Conservation (phyloP, 1,140 invertebrate species). For the Tetragnatha versicolor region DNA sequence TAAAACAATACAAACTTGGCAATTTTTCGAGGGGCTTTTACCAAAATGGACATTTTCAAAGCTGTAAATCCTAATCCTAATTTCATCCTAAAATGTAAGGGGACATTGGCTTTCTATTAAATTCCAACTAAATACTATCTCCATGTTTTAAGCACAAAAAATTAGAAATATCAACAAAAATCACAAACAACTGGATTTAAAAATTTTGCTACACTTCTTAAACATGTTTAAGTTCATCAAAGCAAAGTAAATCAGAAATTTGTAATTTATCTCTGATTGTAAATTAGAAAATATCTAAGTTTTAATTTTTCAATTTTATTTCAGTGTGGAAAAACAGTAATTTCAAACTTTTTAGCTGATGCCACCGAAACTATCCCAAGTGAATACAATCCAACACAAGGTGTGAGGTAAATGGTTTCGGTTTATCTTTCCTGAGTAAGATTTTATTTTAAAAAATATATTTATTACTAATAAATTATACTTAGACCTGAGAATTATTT, state of each 20-base stretch:
- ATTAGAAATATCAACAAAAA: neutral
- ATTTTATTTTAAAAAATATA: too few species aligned
- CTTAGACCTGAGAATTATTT: too few species aligned
- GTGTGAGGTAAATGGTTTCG: conserved; percentile 65
- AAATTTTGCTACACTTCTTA: neutral
- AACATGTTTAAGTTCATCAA: too few species aligned
- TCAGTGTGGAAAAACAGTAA: conserved; percentile 73
- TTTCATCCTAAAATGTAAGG: too few species aligned
- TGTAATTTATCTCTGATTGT: neutral
- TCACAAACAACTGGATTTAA: neutral
- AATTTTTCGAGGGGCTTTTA: too few species aligned
- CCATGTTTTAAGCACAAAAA: neutral
- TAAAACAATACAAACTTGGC: too few species aligned
- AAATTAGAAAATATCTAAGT: conserved; percentile 11
- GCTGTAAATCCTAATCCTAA: too few species aligned
- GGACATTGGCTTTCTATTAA: too few species aligned
- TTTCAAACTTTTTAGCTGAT: conserved; percentile 74
- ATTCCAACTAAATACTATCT: neutral
- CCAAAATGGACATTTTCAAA: too few species aligned
- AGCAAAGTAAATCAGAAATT: too few species aligned
- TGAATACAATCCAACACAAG: conserved; percentile 74
- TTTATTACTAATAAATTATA: too few species aligned
- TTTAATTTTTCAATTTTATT: conserved; percentile 54
- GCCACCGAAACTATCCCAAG: conserved; percentile 70
- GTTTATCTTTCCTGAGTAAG: too few species aligned